A percentile compares a stretch with the other conserved stretches of the same genome.
Conservation (phyloP, 2,888 invertebrate genomes). For the Spodoptera littoralis region DNA sequence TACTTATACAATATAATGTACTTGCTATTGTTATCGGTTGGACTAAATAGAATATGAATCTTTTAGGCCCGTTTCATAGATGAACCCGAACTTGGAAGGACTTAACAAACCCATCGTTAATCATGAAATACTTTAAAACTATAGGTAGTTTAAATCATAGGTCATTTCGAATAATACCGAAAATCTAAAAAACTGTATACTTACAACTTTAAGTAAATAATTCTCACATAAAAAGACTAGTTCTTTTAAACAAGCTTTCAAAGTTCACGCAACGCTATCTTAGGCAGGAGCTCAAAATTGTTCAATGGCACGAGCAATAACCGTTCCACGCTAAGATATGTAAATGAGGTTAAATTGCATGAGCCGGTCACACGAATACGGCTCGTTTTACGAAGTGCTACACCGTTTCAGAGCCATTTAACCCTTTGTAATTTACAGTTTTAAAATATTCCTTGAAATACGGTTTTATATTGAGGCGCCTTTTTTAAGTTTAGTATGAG, state of each 20-base stretch:
- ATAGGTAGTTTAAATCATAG: too few relatives aligned
- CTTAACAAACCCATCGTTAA: too few relatives aligned
- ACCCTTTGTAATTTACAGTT: slow-evolving; percentile 44
- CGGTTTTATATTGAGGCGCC: slow-evolving; percentile 7
- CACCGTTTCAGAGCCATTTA: slow-evolving; percentile 54
- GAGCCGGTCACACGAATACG: slow-evolving; percentile 63
- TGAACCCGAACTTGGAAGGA: too few relatives aligned
- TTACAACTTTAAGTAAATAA: slow-evolving; percentile 2
- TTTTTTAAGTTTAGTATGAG: not conserved
- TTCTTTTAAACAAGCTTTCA: slow-evolving; percentile 28
- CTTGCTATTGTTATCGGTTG: too few relatives aligned
- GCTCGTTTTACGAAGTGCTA: slow-evolving; percentile 56
- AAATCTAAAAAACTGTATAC: not conserved
- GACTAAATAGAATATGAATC: too few relatives aligned
- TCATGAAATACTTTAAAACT: too few relatives aligned
- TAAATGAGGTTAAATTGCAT: slow-evolving; percentile 72
- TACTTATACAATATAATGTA: too few relatives aligned
- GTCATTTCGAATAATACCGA: too few relatives aligned
- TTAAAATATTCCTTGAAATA: slow-evolving; percentile 41
- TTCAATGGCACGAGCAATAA: slow-evolving; percentile 73
- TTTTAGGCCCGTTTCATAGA: not conserved
- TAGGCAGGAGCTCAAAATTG: slow-evolving; percentile 62
- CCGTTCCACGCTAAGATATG: slow-evolving; percentile 74
- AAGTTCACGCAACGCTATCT: slow-evolving; percentile 56
- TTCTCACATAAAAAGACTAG: slow-evolving; percentile 8